phyloP scores from a whole-genome alignment of 2,113 vertebrate species.

The Caracal caracal region DNA sequence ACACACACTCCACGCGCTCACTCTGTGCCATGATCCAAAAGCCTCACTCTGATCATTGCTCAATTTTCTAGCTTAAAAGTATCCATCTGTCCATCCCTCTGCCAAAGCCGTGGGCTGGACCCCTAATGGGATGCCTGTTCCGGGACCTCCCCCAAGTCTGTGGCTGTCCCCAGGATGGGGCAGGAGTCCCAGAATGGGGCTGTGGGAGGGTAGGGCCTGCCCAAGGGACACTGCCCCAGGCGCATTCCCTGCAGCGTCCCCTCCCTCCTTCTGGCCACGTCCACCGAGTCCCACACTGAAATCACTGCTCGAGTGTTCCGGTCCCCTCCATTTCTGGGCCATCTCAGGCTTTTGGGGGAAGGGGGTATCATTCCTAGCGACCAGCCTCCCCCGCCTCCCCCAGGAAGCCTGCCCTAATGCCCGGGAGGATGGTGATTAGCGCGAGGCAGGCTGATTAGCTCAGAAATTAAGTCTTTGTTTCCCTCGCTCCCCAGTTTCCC shows the following conservation, averaged over 20 bases:
- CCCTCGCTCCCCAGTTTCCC: constrained; percentile 58
- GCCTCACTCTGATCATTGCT: constrained; percentile 21
- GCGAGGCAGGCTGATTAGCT: constrained; percentile 85
- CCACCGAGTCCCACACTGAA: too few relatives aligned
- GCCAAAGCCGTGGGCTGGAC: constrained; percentile 47
- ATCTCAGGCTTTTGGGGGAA: not conserved
- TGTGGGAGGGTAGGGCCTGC: not conserved
- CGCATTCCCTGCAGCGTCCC: too few relatives aligned
- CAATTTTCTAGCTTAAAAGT: constrained; percentile 41
- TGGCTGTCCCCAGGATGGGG: not conserved
- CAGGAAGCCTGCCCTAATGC: constrained; percentile 80
- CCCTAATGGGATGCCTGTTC: not conserved
- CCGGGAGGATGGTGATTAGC: constrained; percentile 85
- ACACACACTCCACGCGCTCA: not conserved
- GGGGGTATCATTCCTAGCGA: not conserved
- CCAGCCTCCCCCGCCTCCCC: not conserved
- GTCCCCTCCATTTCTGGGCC: not conserved
- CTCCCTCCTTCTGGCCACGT: not conserved
- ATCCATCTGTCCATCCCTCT: constrained; percentile 50
- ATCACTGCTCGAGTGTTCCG: not conserved
- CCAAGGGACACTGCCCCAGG: not conserved
- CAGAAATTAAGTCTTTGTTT: constrained; percentile 87
- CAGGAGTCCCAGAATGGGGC: not conserved
- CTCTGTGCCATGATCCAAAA: not conserved
- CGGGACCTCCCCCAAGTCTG: not conserved